Percentiles rank a stretch among this genome's conserved stretches.
phyloP scores from a whole-genome alignment of 2,888 invertebrate species.

The Eupeodes latifasciatus region DNA sequence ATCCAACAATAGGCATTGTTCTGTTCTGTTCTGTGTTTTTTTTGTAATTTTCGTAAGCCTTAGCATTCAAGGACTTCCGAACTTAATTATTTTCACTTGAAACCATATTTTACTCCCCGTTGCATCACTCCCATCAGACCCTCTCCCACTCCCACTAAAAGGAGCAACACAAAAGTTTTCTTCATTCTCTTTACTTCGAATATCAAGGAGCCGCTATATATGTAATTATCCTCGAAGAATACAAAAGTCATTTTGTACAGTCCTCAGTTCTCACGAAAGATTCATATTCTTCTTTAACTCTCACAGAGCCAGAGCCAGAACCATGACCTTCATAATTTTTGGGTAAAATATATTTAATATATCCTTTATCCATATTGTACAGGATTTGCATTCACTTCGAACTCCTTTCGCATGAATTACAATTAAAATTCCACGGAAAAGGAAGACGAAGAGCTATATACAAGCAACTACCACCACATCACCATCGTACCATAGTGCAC shows the following conservation, averaged over 20 bases:
- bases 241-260: slow-evolving; percentile 66
- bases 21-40: background rate
- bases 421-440: slow-evolving; percentile 61
- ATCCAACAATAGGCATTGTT: slow-evolving; percentile 44
- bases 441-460: background rate
- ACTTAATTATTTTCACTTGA: slow-evolving; percentile 63
- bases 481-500: background rate
- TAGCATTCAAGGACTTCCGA: slow-evolving; percentile 45
- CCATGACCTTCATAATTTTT: slow-evolving; percentile 62
- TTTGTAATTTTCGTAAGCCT: background rate
- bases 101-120: background rate
- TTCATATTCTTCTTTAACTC: slow-evolving; percentile 29
- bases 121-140: background rate
- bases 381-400: slow-evolving; percentile 71
- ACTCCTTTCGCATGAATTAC: slow-evolving; percentile 69
- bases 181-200: slow-evolving; percentile 33
- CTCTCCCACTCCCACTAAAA: background rate
- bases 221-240: slow-evolving; percentile 62
- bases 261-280: slow-evolving; percentile 68
- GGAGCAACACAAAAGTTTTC: slow-evolving; percentile 45
- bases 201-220: slow-evolving; percentile 8
- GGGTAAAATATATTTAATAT: slow-evolving; percentile 44
- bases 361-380: slow-evolving; percentile 39
- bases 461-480: background rate
- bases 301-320: background rate